A percentile compares a stretch with the other conserved stretches of the same genome.
These are phyloP conservation scores for Bursaphelenchus mucronatus DNA, from an alignment of 1,140 invertebrate species.

Conservation along the genomic window DNA sequence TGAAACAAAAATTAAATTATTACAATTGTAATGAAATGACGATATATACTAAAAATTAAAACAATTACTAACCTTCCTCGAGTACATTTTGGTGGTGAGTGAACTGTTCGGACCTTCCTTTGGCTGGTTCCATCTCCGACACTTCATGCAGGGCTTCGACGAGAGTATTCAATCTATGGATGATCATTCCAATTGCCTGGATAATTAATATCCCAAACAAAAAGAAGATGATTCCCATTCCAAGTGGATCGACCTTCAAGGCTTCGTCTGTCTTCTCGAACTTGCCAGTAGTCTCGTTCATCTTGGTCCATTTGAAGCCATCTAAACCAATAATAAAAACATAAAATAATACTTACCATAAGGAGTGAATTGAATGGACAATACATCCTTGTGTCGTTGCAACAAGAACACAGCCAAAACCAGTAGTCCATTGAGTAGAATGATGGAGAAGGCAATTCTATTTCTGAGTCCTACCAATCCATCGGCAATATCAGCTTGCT, in stretches of 20 bases:
- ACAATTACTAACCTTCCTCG: slow-evolving; percentile 28
- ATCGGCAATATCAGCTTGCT: slow-evolving; percentile 14
- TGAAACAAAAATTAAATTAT: slow-evolving; percentile 31
- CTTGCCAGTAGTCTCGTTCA: slow-evolving; percentile 52
- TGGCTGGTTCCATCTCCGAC: slow-evolving; percentile 35
- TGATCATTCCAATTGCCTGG: slow-evolving; percentile 62
- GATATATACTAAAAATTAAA: not conserved
- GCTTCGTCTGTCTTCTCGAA: slow-evolving; percentile 52
- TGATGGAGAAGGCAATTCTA: slow-evolving; percentile 64
- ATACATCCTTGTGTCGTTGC: slow-evolving; percentile 61
- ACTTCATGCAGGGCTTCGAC: slow-evolving; percentile 57
- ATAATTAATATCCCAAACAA: slow-evolving; percentile 62
- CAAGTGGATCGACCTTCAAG: slow-evolving; percentile 63
- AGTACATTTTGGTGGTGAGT: slow-evolving; percentile 38
- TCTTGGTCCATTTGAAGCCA: slow-evolving; percentile 53
- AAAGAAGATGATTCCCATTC: slow-evolving; percentile 63
- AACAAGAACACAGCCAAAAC: slow-evolving; percentile 64
- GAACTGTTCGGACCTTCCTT: slow-evolving; percentile 16
- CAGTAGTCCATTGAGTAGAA: slow-evolving; percentile 65
- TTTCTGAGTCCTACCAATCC: slow-evolving; percentile 64
- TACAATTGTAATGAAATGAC: slow-evolving; percentile 5
- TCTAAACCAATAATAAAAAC: slow-evolving; percentile 36
- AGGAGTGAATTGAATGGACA: slow-evolving; percentile 53
- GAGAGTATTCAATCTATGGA: slow-evolving; percentile 62
- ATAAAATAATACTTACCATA: slow-evolving; percentile 37